Base-by-base conservation (phyloP, 1,140 invertebrate species). In the Maconellicoccus hirsutus region DNA sequence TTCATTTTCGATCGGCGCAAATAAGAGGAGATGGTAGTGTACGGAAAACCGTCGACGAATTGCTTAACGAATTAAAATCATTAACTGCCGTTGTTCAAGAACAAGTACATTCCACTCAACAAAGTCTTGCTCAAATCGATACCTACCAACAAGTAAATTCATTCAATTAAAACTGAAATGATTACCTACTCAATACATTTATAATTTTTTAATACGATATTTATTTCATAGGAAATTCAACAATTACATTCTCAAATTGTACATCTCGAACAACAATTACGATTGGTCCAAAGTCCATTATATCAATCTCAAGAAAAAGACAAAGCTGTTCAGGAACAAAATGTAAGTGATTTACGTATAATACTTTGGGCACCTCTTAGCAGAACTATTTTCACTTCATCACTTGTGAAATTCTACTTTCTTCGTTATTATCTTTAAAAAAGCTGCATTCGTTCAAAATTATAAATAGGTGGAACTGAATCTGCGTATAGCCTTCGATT, bases 1-100 rank as follows among this genome's bases (percentile, higher is more conserved):
- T 94, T 71, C 92, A 95, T 80, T 95, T 94, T 83, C 87, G 88
- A 26, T 86, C 90, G 63, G 90, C 90, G 38, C 86, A 93, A 79
- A 86, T 86, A 75, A 87, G 88, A 23, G 91, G 93, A 76, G 85
- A 85, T 71, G 87, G 87, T 72, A 86, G 94, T 52, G 85, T 85
- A 75, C 83, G 87, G 69, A 83, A 85, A 61, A 90, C 89, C 33
- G 84, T 86, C 71, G 85, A 87, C 71, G 81, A 94, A 29, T 80
- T 86, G 59, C 78, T 66, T 16, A 25, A 66, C 38, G 84, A 91
- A 73, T 80, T 94, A 73, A 87, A 92, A 75, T 78, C 80, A 39
- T 82, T 95, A 39, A 81, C 85, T 52, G 80, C 78, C 3, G 80
- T 81, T 70, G 86, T 92, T 10, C 86, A 86, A 75, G 83, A 86